Evolutionary conservation across 2,113 vertebrate species (phyloP), one percentile per base, ranked within the genome.

Genomic region (Ascaphus truei): DNA sequence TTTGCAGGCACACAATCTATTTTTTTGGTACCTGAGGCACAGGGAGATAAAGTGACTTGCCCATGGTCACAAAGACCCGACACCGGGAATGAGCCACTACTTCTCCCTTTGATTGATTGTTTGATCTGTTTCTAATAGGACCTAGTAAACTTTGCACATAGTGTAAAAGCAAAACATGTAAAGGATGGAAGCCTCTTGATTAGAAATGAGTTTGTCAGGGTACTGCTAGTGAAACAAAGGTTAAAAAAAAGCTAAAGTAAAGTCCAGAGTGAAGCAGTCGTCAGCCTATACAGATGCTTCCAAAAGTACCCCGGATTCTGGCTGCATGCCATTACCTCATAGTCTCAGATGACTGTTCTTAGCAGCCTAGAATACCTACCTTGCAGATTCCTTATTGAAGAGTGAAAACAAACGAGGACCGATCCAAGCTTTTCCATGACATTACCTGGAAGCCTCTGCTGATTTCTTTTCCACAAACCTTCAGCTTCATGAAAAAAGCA

Each of bases 401-500:
- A 11, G 2, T 58, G 33, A 60, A 18, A 37, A 29, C 30, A 60
- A 25, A 15, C 36, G 52, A 71, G 58, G 75, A 76, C 27, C 34
- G 73, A 68, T 77, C 68, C 22, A 72, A 34, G 75, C 71, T 79
- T 36, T 73, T 58, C 47, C 15, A 1, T 80, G 72, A 11, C 58
- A 31, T 59, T 91, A 94, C 91, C 93, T 92, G 87, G 76, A 78
- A 86, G 85, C 85, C 69, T 72, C 76, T 76, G 65, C 85, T 93
- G 93, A 95, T 95, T 90, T 77, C 87, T 96, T 98, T 95, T 94
- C 93, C 94, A 96, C 90, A 92, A 84, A 86, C 73, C 83, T 89
- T 89, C 81, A 78, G 85, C 85, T 90, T 89, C 91, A 91, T 90
- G 88, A 88, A 86, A 41, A 91, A 88, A 73, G 71, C 88, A 86